Evolutionary conservation across 2,888 invertebrate genomes (phyloP).

Genomic region (Drosophila seclusa): DNA sequence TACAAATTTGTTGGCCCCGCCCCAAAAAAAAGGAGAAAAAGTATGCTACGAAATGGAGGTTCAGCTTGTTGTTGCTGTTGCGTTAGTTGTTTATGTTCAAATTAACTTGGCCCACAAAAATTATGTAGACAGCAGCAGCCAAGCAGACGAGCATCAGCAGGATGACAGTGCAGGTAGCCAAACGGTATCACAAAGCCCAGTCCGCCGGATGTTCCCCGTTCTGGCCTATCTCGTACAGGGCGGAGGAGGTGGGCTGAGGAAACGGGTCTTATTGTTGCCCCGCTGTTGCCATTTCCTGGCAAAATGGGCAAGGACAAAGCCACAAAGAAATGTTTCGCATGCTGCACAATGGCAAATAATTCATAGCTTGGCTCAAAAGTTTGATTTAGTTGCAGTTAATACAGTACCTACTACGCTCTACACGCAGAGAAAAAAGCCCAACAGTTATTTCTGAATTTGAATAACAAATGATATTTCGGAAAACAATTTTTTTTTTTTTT

Average conservation of each 20-base stretch:
- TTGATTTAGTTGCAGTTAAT: slow-evolving; percentile 80
- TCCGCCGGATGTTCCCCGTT: slow-evolving; percentile 24
- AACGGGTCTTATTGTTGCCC: slow-evolving; percentile 33
- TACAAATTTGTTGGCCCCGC: slow-evolving; percentile 44
- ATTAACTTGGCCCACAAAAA: slow-evolving; percentile 68
- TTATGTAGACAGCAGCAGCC: slow-evolving; percentile 27
- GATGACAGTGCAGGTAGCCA: slow-evolving; percentile 65
- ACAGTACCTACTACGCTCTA: slow-evolving; percentile 37
- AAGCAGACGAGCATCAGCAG: slow-evolving; percentile 7
- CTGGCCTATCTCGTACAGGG: not conserved
- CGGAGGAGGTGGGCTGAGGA: not conserved
- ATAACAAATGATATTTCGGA: not conserved
- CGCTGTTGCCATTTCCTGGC: slow-evolving; percentile 39
- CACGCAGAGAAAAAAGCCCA: not conserved
- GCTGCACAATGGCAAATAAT: slow-evolving; percentile 78
- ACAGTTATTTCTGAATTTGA: not conserved
- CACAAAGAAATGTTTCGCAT: slow-evolving; percentile 73
- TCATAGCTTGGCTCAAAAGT: slow-evolving; percentile 77
- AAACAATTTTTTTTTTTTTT: not conserved
- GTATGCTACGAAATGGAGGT: slow-evolving; percentile 39
- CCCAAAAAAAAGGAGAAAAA: slow-evolving; percentile 28
- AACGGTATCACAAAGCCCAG: slow-evolving; percentile 26
- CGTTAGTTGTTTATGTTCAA: slow-evolving; percentile 58
- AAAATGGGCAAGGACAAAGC: slow-evolving; percentile 40
- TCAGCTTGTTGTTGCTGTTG: slow-evolving; percentile 20